A percentile compares a stretch with the other conserved stretches of the same genome.
Conservation (phyloP, 2,797 vertebrate genomes). For the Microtus agrestis region DNA sequence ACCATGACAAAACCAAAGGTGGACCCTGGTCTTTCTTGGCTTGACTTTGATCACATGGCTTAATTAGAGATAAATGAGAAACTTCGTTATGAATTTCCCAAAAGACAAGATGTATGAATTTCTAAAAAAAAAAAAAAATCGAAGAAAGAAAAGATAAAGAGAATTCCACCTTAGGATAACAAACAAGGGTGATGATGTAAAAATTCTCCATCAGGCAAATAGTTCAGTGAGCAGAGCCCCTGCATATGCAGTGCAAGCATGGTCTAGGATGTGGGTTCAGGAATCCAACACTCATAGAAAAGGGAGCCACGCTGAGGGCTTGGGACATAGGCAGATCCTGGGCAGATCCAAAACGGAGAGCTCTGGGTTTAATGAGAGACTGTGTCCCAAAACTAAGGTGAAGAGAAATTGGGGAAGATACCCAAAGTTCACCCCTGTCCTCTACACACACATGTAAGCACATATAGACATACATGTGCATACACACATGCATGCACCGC, state of each 20-base stretch:
- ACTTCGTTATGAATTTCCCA: not conserved
- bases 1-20: not conserved
- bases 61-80: not conserved
- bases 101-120: constrained; percentile 23
- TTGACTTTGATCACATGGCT: not conserved
- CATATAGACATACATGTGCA: not conserved
- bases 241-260: not conserved
- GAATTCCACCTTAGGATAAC: not conserved
- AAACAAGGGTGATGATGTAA: not conserved
- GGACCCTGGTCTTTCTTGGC: not conserved
- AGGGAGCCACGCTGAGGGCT: not conserved
- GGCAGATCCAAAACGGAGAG: not conserved
- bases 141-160: not conserved
- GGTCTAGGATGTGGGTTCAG: not conserved
- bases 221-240: not conserved
- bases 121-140: not conserved
- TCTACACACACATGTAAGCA: not conserved
- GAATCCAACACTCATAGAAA: not conserved
- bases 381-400: not conserved
- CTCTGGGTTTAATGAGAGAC: not conserved
- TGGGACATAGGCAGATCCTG: not conserved
- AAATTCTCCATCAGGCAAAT: not conserved
- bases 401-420: not conserved
- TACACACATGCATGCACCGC: not conserved
- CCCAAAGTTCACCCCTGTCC: not conserved